Percentiles rank a stretch among this genome's conserved stretches.
Conservation (phyloP, 64 coral and sea anemone species). For the Cladopsammia gracilis region DNA sequence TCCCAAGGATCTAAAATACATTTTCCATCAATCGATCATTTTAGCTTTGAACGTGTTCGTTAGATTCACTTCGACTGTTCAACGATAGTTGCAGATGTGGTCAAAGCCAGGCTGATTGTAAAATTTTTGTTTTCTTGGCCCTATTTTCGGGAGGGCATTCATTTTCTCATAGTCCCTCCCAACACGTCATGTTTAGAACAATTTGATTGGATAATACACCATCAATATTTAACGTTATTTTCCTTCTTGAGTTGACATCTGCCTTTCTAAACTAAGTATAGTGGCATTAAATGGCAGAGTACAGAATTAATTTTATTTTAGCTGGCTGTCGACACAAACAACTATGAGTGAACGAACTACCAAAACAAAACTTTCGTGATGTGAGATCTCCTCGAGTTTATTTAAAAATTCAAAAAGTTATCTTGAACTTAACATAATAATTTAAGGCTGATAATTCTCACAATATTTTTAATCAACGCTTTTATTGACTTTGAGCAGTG, state of each 20-base stretch:
- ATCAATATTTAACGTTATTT: constrained; percentile 42
- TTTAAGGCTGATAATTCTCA: neutral
- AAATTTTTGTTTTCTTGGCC: neutral
- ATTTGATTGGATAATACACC: constrained; percentile 7
- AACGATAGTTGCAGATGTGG: neutral
- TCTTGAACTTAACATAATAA: neutral
- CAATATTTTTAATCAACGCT: constrained; percentile 4
- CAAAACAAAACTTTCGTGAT: too few relatives aligned
- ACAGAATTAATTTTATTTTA: neutral
- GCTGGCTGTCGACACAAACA: too few relatives aligned
- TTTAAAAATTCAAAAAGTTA: too few relatives aligned
- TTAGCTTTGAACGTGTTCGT: neutral
- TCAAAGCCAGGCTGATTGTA: neutral
- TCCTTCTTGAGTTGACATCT: neutral
- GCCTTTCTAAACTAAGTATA: neutral
- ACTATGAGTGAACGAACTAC: too few relatives aligned
- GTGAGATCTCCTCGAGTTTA: too few relatives aligned
- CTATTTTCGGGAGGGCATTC: neutral
- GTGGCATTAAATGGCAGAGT: too few relatives aligned
- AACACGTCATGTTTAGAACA: neutral
- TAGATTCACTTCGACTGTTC: too few relatives aligned
- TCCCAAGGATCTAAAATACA: neutral
- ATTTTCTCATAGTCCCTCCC: neutral
- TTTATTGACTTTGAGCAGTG: neutral
- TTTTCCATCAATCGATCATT: constrained; percentile 12